Base-by-base conservation (phyloP, 1,140 invertebrate species). In the Brachionus angularis region DNA sequence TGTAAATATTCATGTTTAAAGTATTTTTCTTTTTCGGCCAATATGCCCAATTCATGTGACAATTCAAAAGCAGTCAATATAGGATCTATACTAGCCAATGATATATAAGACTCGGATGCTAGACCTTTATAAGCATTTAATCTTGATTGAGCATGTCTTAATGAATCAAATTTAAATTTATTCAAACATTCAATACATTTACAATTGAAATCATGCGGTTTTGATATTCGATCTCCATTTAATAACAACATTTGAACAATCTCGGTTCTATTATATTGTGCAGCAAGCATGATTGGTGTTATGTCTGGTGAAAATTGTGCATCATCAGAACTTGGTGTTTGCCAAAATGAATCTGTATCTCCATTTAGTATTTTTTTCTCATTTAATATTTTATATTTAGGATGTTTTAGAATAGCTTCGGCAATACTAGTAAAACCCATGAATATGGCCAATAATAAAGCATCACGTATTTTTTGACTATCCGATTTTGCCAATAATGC, bases 21-120 rank as follows among this genome's bases (percentile, higher is more conserved):
- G 58, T 71, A 71, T 55, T 71, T 71, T 46, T 71, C 70, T 55
- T 71, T 53, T 61, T 53, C 52, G 14, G 50, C 27, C n/a, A 71
- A 33, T 8, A 50, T 73, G 1, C 75, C 76, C 12, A 88, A 76
- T 71, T 88, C 86, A 1, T 77, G 71, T 0, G 83, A 82, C 23
- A 89, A 78, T 69, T 82, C 77, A 76, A 89, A 88, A 0, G 86
- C 85, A 18, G 83, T 81, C 8, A 87, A 78, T 42, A 89, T 85
- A 0, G 87, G 88, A 77, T 89, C 87, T 34, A 83, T 78, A 0
- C 84, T 83, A 0, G 84, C 84, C 71, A 88, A 83, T 31, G 86
- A 86, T 62, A 89, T 86, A 74, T 87, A 88, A 0, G 85, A 83
- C 55, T 80, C 78, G 72, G 79, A 80, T 0, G 79, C 75, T 69